These are phyloP conservation scores for Coremacera marginata DNA, from an alignment of 2,888 invertebrate species.

Conservation along the genomic window DNA sequence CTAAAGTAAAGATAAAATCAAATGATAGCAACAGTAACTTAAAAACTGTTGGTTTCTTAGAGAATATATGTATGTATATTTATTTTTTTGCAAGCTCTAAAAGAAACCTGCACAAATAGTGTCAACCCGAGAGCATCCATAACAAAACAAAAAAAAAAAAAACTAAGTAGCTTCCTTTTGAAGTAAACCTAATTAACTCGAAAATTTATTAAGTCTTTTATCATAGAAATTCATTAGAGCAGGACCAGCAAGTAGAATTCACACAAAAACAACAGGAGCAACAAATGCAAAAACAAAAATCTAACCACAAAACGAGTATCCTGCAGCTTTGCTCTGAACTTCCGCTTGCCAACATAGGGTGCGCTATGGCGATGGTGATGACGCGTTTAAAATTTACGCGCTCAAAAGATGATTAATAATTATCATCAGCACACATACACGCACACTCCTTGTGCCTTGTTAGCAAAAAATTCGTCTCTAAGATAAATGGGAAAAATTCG, in stretches of 20 bases:
- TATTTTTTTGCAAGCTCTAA: no score
- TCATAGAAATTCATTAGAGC: conserved; percentile 56
- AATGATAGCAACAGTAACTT: no score
- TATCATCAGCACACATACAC: conserved; percentile 49
- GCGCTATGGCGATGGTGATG: conserved; percentile 46
- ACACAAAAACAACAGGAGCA: conserved; percentile 30
- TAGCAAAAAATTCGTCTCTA: conserved; percentile 34
- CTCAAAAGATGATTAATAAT: conserved; percentile 66
- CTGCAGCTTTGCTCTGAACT: conserved; percentile 44
- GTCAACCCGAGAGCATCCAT: no score
- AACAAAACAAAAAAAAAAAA: background rate
- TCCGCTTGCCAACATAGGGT: conserved; percentile 13
- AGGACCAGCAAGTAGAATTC: background rate
- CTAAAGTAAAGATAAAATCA: no score
- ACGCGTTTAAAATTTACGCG: conserved; percentile 60
- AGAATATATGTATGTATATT: no score
- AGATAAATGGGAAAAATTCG: conserved; percentile 65
- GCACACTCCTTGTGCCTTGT: conserved; percentile 6
- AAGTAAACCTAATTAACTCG: conserved; percentile 65
- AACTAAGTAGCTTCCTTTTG: conserved; percentile 29
- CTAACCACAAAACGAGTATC: conserved; percentile 48
- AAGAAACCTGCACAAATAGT: no score
- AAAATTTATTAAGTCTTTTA: conserved; percentile 65
- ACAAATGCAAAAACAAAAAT: conserved; percentile 44
- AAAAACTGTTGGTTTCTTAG: no score